Evolutionary conservation across 2,888 invertebrate genomes (phyloP), one percentile per base, ranked within the genome.

Genomic region (Scaptomyza tumidula): DNA sequence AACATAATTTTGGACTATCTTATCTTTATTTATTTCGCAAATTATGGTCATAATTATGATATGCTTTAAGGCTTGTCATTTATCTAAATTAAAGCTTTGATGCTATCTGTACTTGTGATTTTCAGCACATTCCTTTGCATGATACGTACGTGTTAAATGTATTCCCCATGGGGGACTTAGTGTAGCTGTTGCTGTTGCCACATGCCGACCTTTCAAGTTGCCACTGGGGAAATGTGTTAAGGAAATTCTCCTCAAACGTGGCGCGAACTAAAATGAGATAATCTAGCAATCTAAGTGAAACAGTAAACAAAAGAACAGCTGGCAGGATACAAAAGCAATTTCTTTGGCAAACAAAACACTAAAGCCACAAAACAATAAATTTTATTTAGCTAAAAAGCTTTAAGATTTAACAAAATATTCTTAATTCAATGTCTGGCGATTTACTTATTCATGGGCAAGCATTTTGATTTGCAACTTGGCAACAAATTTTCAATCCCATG

Each of bases 201-300:
- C 45, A 72, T 52, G 57, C 33, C 41, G 41, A 24, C 50, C 67
- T 61, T 66, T 72, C 73, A 66, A 61, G 27, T 41, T 72, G 77
- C 52, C 54, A 43, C 24, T 31, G 29, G 14, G 29, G 43, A 70
- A 55, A 56, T 58, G 45, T 11, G 33, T 41, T 27, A 19, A 39
- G 50, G 29, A 57, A 75, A 75, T 75, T 39, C 14, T 35, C 14
- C 56, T 13, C n/a, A 27, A 54, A 49, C 50, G 48, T 76, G 64
- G 13, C 29, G 14, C n/a, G 57, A 56, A 33, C 49, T 44, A 31
- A n/a, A 56, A 50, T 27, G 37, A 41, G 33, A 27, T 29, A n/a
- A 48, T n/a, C 16, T 11, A 14, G 35, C 10, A 3, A 31, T 33
- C n/a, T n/a, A 24, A 6, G 6, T 5, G 3, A 16, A 19, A 46